Base-by-base conservation (phyloP, 2,888 invertebrate species). In the Argyresthia goedartella region DNA sequence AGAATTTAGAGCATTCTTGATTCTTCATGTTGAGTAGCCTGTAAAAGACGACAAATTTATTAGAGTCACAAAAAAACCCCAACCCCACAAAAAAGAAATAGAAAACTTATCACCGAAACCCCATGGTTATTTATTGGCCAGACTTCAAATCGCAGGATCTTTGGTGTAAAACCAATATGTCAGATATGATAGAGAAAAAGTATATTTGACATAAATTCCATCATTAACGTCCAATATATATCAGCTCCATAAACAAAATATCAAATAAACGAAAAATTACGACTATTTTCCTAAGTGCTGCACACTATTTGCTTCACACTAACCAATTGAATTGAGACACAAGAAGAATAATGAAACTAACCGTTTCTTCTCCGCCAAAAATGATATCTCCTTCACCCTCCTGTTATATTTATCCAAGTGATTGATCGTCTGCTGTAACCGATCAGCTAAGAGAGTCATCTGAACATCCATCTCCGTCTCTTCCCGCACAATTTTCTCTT, bases 281-380 rank as follows among this genome's bases (percentile, higher is more conserved):
- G n/a, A n/a, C n/a, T n/a, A n/a, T n/a, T n/a, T n/a, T n/a, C n/a
- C n/a, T n/a, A n/a, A n/a, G n/a, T n/a, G n/a, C n/a, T n/a, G n/a
- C n/a, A n/a, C n/a, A n/a, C n/a, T n/a, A n/a, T n/a, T n/a, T n/a
- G n/a, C n/a, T n/a, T n/a, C n/a, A n/a, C n/a, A n/a, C n/a, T n/a
- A n/a, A n/a, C n/a, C 25, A 25, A 25, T 6, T 4, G 25, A 25
- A 25, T 2, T 25, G 25, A 25, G 6, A 25, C 25, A 25, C 25
- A 2, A 15, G 8, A 41, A n/a, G 10, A 14, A n/a, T 41, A 42
- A 10, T 10, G 25, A 10, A 1, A 65, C 69, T 52, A 49, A 82
- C 87, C 85, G 73, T 52, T 85, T 76, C 54, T 85, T 81, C 59
- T 88, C 87, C 1, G 73, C 76, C 44, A 78, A 70, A 70, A 87